phyloP scores from a whole-genome alignment of 1,140 invertebrate species.

The Drosophila sulfurigaster region DNA sequence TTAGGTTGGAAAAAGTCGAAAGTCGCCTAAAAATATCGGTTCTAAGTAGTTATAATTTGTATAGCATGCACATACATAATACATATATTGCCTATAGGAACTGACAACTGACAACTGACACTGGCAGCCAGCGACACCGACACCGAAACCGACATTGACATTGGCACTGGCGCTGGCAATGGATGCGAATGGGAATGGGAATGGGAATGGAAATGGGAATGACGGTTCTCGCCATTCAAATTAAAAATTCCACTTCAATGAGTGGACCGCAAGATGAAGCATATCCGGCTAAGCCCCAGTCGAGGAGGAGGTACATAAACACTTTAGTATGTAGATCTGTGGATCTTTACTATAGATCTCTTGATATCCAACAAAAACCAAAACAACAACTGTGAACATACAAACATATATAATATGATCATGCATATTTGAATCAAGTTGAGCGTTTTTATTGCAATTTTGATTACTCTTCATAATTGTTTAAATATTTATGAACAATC shows the following conservation, averaged over 20 bases:
- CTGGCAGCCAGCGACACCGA: constrained; percentile 11
- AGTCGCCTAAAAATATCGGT: constrained; percentile 28
- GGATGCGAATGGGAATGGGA: constrained; percentile 58
- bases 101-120: constrained; percentile 1
- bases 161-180: constrained; percentile 44
- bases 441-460: constrained; percentile 13
- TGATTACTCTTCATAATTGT: constrained; percentile 33
- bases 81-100: constrained; percentile 16
- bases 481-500: constrained; percentile 9
- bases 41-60: constrained; percentile 21
- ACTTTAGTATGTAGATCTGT: constrained; percentile 31
- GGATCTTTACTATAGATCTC: constrained; percentile 15
- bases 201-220: constrained; percentile 38
- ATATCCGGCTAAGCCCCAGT: constrained; percentile 70
- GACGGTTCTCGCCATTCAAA: constrained; percentile 56
- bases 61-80: constrained; percentile 17
- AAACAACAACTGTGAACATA: background rate
- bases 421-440: constrained; percentile 27
- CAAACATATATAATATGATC: background rate
- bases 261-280: constrained; percentile 72
- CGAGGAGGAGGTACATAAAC: constrained; percentile 30
- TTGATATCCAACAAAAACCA: background rate
- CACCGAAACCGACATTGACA: constrained; percentile 13
- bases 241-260: constrained; percentile 76
- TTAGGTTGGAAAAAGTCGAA: constrained; percentile 9